Base-by-base conservation (phyloP, 2,113 vertebrate species). In the Hystrix brachyura region DNA sequence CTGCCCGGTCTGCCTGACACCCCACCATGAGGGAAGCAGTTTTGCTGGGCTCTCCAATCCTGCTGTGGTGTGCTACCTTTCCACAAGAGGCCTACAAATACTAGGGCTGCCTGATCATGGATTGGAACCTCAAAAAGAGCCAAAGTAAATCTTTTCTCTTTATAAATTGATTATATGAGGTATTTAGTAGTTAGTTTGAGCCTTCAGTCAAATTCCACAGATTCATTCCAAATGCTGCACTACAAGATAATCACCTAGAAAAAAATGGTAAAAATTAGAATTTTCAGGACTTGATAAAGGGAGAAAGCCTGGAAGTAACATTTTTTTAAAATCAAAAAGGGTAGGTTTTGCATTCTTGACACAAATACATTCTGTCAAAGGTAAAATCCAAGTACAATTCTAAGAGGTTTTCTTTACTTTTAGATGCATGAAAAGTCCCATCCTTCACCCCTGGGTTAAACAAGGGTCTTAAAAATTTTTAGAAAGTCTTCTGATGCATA, bases 171-270 rank as follows among this genome's bases (percentile, higher is more conserved):
- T 34, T 83, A n/a, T 18, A 19, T n/a, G 29, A 82, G 19, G 43
- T n/a, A 59, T 19, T 91, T 60, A 43, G 60, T 53, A 72, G 12
- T 46, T 34, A 25, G 38, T 38, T 38, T 11, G 64, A n/a, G 97
- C 95, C 95, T 87, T 96, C 93, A 97, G 97, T 84, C 94, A 97
- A 98, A 98, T 98, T 97, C 97, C 97, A 95, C 93, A 84, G 97
- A 94, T 97, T 91, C 74, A 90, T 90, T 97, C 95, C 86, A 94
- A 81, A 84, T 74, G 94, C 51, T 94, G 88, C 46, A 53, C 62
- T 95, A 78, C 48, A 96, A 97, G 94, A 98, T 64, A 96, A 97
- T 94, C 93, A 46, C 93, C 97, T 43, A 64, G 55, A 64, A 51
- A 78, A 78, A 15, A n/a, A 34, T 4, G 32, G 91, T 90, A 95